Evolutionary conservation across 2,113 vertebrate genomes (phyloP).

Genomic region (Isurus oxyrinchus): DNA sequence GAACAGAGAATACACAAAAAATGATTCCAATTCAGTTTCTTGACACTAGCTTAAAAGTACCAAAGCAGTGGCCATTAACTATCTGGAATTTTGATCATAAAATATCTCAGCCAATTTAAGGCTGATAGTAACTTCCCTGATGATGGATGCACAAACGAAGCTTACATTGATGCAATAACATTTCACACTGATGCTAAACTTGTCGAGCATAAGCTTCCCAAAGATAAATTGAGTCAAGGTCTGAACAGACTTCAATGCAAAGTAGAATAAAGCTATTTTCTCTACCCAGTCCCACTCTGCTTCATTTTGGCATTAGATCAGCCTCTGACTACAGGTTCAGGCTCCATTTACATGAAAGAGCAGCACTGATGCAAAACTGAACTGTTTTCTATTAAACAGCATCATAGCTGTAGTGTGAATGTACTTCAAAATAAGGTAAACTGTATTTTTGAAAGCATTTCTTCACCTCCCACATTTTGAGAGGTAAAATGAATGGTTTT

Average conservation of each 20-base stretch:
- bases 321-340: background rate
- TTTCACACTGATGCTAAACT: background rate
- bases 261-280: background rate
- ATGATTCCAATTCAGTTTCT: background rate
- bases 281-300: background rate
- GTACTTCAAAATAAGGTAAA: no score
- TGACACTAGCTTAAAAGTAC: background rate
- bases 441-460: no score
- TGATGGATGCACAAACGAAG: background rate
- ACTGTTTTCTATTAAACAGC: background rate
- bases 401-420: no score
- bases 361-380: background rate
- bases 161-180: background rate
- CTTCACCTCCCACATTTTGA: background rate
- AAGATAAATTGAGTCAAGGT: background rate
- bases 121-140: background rate
- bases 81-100: background rate
- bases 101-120: no score
- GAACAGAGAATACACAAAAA: background rate
- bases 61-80: background rate
- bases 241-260: background rate
- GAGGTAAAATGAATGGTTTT: background rate
- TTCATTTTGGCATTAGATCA: background rate
- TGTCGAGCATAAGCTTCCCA: background rate
- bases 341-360: background rate